A percentile compares a stretch with the other conserved stretches of the same genome.
phyloP scores from a whole-genome alignment of 2,113 vertebrate species.

The Antechinus flavipes region DNA sequence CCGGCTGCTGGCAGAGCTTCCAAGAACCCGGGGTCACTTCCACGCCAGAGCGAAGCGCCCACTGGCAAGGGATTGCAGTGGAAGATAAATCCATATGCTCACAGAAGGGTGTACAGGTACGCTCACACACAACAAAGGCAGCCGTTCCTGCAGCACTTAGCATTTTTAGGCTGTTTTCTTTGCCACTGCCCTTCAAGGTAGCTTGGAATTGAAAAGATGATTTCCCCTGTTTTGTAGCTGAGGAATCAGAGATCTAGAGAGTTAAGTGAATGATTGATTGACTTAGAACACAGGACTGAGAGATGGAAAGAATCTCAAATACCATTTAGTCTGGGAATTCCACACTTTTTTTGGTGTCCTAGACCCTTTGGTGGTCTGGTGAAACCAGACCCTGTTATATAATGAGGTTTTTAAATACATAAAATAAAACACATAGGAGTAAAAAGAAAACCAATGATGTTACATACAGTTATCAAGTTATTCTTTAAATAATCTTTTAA shows the following conservation, averaged over 20 bases:
- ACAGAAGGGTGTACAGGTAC: not conserved
- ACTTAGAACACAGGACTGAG: not conserved
- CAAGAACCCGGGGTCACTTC: not conserved
- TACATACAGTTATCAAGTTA: not conserved
- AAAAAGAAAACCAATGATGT: not conserved
- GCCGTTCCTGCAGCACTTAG: not conserved
- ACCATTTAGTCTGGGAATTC: not conserved
- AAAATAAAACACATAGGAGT: not conserved
- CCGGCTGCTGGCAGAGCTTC: not conserved
- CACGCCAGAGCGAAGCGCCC: not conserved
- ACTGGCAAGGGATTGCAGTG: not conserved
- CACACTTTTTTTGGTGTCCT: not conserved
- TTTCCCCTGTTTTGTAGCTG: not conserved
- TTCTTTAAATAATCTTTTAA: not conserved
- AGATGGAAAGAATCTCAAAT: not conserved
- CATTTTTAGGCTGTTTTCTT: not conserved
- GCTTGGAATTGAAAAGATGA: not conserved
- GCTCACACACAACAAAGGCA: not conserved
- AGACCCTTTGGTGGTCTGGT: not conserved
- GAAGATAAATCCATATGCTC: not conserved
- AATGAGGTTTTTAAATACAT: not conserved
- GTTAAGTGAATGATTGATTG: not conserved
- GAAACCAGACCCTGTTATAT: not conserved
- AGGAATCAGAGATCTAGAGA: not conserved
- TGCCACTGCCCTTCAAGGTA: not conserved